These are phyloP conservation scores for Erebia aethiops DNA, from an alignment of 2,888 invertebrate genomes.

Conservation along the genomic window DNA sequence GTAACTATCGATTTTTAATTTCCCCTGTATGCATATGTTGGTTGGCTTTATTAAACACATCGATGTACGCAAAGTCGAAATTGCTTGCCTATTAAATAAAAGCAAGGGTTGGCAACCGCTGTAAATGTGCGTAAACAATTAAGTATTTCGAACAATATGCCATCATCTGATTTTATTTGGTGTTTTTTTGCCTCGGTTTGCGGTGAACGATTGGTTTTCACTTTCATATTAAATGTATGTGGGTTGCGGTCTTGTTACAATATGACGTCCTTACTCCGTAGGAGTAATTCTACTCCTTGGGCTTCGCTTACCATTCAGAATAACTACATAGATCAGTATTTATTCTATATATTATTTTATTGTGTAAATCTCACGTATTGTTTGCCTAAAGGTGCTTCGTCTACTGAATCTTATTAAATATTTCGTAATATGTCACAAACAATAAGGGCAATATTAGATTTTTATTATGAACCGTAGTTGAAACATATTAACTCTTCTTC, in stretches of 20 bases:
- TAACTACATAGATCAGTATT: neutral
- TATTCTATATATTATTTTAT: no score
- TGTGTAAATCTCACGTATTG: no score
- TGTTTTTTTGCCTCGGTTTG: neutral
- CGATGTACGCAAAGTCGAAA: neutral
- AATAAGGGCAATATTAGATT: no score
- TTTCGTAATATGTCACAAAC: neutral
- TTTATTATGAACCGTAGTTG: no score
- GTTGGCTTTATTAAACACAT: neutral
- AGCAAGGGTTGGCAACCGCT: conserved; percentile 2
- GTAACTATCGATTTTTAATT: neutral
- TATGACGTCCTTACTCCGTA: neutral
- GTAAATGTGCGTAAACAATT: neutral
- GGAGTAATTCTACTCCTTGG: neutral
- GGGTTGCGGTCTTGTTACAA: neutral
- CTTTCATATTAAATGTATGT: neutral
- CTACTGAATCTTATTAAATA: neutral
- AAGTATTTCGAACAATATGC: neutral
- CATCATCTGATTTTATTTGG: neutral
- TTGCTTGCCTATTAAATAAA: neutral
- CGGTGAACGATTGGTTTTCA: neutral
- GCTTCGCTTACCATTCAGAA: neutral
- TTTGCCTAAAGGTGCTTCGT: neutral
- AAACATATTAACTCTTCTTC: no score
- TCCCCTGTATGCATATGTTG: neutral